These are phyloP conservation scores for Bradypus variegatus DNA, from an alignment of 2,797 vertebrate genomes.

Conservation along the genomic window DNA sequence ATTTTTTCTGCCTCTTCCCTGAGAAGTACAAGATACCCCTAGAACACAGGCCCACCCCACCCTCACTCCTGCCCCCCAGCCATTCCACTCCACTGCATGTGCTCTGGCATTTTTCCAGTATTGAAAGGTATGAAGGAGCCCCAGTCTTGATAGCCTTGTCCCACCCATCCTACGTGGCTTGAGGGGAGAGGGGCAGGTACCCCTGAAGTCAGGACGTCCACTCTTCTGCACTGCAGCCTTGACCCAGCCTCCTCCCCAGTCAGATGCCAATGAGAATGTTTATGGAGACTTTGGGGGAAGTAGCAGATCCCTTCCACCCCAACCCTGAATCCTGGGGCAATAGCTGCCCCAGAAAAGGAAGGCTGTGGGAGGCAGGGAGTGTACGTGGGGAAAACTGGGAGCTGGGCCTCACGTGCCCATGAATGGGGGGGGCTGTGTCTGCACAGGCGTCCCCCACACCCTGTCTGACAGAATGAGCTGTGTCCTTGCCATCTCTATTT, in stretches of 20 bases:
- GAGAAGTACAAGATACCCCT: background rate
- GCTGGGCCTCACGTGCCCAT: background rate
- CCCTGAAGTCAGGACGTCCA: background rate
- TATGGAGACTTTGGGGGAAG: background rate
- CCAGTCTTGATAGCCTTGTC: background rate
- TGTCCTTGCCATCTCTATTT: constrained; percentile 58
- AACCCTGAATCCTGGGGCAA: background rate
- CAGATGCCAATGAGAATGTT: background rate
- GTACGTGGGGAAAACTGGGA: background rate
- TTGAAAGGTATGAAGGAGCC: background rate
- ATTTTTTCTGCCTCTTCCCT: background rate
- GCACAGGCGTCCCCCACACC: background rate
- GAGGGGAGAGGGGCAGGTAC: background rate
- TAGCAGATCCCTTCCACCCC: too few relatives aligned
- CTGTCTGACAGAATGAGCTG: constrained; percentile 60
- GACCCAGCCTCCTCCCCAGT: background rate
- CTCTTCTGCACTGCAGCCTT: background rate
- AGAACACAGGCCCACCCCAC: background rate
- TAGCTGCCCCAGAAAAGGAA: background rate
- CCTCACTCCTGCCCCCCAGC: too few relatives aligned
- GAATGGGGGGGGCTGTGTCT: constrained; percentile 33
- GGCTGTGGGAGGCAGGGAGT: background rate
- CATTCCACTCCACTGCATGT: background rate
- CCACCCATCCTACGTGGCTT: background rate
- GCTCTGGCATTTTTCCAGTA: background rate